phyloP scores from a whole-genome alignment of 1,140 invertebrate species.

The Aphelinus atriplicis region DNA sequence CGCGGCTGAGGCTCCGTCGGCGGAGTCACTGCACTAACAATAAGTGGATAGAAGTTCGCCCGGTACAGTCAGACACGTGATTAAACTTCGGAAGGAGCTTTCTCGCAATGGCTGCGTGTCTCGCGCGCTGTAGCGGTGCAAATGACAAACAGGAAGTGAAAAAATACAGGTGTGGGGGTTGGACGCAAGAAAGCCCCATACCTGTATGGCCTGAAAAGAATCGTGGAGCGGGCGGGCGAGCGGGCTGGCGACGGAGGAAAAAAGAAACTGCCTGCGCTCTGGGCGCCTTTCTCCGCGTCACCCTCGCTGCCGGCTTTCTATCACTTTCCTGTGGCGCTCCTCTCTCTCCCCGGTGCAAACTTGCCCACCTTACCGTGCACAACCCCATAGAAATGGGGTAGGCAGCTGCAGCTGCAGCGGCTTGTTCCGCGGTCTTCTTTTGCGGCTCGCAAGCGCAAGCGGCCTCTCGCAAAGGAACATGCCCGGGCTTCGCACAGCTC shows the following conservation, averaged over 20 bases:
- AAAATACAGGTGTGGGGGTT: not conserved
- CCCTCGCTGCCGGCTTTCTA: not conserved
- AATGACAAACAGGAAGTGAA: not conserved
- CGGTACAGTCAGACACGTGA: not conserved
- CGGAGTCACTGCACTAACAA: not conserved
- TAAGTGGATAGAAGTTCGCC: not conserved
- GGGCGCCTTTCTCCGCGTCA: not conserved
- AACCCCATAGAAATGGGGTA: not conserved
- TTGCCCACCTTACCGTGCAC: not conserved
- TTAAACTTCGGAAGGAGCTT: not conserved
- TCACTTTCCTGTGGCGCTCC: not conserved
- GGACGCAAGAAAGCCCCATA: not conserved
- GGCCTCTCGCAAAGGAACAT: constrained; percentile 9
- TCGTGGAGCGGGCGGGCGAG: no score
- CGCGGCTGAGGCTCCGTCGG: no score
- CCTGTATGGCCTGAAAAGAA: not conserved
- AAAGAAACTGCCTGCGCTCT: not conserved
- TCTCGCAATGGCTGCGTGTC: not conserved
- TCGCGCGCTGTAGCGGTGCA: not conserved
- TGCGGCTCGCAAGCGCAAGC: not conserved
- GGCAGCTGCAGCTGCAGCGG: not conserved
- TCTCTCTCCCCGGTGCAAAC: not conserved
- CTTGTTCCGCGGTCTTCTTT: not conserved
- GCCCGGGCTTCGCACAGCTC: not conserved
- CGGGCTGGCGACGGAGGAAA: not conserved